Conservation (phyloP, 2,113 vertebrate genomes). For the Neomonachus schauinslandi region DNA sequence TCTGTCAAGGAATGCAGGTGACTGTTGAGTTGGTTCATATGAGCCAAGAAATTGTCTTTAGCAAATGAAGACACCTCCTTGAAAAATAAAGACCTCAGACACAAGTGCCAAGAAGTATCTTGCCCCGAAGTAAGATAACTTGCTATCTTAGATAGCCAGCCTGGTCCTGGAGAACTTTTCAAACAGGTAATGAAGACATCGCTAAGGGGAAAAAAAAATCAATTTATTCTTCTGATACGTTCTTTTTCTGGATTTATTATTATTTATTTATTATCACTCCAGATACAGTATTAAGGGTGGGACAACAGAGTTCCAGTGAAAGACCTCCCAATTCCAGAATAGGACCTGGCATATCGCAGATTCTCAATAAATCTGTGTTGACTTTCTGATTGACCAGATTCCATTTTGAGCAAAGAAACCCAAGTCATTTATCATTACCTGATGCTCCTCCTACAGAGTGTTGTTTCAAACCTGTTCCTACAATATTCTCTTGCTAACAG, state of each 20-base stretch:
- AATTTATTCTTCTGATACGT: neutral
- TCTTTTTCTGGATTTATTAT: neutral
- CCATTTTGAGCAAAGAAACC: neutral
- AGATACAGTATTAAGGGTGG: neutral
- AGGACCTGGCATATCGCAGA: neutral
- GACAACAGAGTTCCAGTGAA: neutral
- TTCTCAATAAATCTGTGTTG: neutral
- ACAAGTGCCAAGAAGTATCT: neutral
- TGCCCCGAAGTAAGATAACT: neutral
- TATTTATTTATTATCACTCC: neutral
- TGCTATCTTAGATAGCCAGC: neutral
- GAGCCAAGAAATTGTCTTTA: conserved; percentile 53
- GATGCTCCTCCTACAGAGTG: conserved; percentile 45
- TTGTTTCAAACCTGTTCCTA: conserved; percentile 78
- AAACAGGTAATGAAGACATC: neutral
- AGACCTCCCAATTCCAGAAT: neutral
- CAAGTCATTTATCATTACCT: conserved; percentile 60
- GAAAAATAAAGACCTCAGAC: conserved; percentile 35
- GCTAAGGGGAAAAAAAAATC: neutral
- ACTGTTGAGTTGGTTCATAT: neutral
- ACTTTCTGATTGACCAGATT: neutral
- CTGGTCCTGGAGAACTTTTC: neutral
- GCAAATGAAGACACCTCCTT: neutral
- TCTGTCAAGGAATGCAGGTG: neutral
- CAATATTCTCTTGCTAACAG: conserved; percentile 74